Base-by-base conservation (phyloP, 2,113 vertebrate species). In the Callorhinus ursinus region DNA sequence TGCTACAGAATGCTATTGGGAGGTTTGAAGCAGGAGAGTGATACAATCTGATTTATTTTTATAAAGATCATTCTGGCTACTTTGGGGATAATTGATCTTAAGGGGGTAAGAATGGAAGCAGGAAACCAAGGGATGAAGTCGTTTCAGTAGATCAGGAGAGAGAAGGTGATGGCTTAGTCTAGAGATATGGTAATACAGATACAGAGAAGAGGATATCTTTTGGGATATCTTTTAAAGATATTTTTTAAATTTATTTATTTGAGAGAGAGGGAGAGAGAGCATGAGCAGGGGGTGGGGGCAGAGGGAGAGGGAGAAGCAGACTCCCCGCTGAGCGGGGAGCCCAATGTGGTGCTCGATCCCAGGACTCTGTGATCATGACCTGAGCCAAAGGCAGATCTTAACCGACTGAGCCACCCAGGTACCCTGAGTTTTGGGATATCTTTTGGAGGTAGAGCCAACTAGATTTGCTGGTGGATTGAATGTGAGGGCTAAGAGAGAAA, bases 51-150 rank as follows among this genome's bases (percentile, higher is more conserved):
- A 63, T 86, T 94, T 86, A 24, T 88, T 86, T 94, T 85, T 2
- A 65, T 67, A 93, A 93, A 85, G 12, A 42, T 74, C 4, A 72
- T 61, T 36, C 31, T 72, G 28, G 16, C 51, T 92, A 6, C 74
- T 85, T 76, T 85, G 39, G 22, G 33, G 14, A 74, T 63, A 95
- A 90, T 89, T 14, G n/a, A 83, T 65, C 91, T 83, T 88, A 95
- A 90, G 15, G 3, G 51, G 16, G 4, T 24, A 85, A 71, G 76
- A 96, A 91, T 26, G 18, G 26, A 57, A 88, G 36, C 31, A 71
- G 61, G 15, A 63, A 93, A 51, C 18, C 67, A 92, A 83, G 13
- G 10, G 21, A 42, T 22, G 22, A 87, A 36, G 31, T n/a, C 12
- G 11, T 77, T 36, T 6, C 21, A 15, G 3, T 4, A 33, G 42